These are phyloP conservation scores for Leptosomus discolor DNA, from an alignment of 2,113 vertebrate genomes.

Conservation along the genomic window DNA sequence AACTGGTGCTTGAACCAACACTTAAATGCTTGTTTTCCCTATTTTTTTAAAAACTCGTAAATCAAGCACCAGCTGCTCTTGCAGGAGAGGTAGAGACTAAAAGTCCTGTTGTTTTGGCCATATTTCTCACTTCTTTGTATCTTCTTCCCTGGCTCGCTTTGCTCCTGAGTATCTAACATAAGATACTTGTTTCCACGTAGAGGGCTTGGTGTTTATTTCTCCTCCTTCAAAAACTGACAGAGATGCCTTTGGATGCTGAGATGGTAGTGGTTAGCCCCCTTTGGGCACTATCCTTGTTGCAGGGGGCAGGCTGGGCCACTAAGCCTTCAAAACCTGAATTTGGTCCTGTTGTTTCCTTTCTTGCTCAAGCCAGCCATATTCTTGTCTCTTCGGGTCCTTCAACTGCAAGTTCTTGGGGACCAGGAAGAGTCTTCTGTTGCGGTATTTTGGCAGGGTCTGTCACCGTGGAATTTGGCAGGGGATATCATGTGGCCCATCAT, in stretches of 20 bases:
- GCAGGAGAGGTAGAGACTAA: neutral
- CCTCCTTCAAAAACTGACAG: neutral
- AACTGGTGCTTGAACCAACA: neutral
- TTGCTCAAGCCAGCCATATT: neutral
- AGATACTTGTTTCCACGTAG: neutral
- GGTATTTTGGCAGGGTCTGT: neutral
- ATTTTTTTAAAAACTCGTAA: neutral
- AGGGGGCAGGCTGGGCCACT: neutral
- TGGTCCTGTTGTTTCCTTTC: accelerated
- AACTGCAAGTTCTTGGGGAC: neutral
- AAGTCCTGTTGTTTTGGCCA: neutral
- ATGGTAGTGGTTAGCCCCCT: neutral
- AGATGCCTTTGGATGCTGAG: neutral
- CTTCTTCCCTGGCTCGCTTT: neutral
- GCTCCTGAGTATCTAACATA: accelerated
- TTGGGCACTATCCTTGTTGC: neutral
- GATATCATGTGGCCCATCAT: neutral
- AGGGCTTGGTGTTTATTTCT: neutral
- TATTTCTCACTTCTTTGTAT: neutral
- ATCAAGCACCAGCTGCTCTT: neutral
- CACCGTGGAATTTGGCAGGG: neutral
- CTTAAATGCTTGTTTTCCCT: constrained; percentile 28
- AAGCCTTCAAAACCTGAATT: neutral
- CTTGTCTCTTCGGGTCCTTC: neutral
- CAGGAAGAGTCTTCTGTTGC: neutral